phyloP scores from a whole-genome alignment of 1,140 invertebrate species.

The Rhagoletis pomonella region DNA sequence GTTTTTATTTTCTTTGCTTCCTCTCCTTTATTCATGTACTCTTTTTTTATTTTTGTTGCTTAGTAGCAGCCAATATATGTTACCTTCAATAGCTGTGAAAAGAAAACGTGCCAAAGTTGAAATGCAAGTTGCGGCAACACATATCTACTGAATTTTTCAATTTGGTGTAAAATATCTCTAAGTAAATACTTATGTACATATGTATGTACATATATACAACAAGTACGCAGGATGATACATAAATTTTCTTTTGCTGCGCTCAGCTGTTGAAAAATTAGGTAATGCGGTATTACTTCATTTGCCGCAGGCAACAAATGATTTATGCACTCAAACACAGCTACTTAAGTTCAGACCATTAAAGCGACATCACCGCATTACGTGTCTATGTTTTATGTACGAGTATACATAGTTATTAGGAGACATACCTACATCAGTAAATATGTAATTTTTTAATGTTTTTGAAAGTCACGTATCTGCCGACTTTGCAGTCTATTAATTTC shows the following conservation, averaged over 20 bases:
- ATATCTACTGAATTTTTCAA: background rate
- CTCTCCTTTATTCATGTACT: background rate
- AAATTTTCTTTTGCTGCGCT: background rate
- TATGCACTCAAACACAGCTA: background rate
- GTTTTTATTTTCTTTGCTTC: background rate
- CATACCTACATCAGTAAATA: no score
- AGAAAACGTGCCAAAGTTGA: background rate
- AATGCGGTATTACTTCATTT: slow-evolving; percentile 14
- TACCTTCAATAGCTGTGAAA: background rate
- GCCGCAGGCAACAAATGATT: slow-evolving; percentile 24
- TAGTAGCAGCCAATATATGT: no score
- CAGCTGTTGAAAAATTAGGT: slow-evolving; percentile 34
- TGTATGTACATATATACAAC: background rate
- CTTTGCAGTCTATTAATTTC: slow-evolving; percentile 40
- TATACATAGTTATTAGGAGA: background rate
- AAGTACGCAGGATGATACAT: background rate
- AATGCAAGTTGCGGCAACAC: background rate
- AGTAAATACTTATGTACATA: background rate
- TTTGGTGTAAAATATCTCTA: background rate
- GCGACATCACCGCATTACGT: background rate
- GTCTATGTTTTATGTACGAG: background rate
- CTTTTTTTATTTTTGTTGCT: background rate
- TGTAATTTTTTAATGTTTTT: background rate
- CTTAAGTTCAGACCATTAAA: background rate
- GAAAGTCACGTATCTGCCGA: background rate